phyloP scores from a whole-genome alignment of 2,888 invertebrate species.

The Metallyticus violacea region DNA sequence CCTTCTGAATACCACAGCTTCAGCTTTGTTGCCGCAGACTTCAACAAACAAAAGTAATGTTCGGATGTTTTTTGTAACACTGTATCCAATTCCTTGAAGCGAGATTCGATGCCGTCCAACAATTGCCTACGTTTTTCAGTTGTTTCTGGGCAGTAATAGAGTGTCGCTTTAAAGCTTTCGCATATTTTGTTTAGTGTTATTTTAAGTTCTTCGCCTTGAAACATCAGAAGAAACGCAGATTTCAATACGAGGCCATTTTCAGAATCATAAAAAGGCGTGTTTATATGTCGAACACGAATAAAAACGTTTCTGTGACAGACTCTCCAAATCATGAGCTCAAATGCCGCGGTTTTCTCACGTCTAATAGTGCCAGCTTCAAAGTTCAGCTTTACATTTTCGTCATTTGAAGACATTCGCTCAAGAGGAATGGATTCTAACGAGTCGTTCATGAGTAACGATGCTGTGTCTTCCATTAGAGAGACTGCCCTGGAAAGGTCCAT shows the following conservation, averaged over 20 bases:
- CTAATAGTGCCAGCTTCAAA: not conserved
- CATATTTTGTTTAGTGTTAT: not conserved
- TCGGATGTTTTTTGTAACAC: not conserved
- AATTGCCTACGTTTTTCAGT: not conserved
- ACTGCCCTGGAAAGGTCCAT: not conserved
- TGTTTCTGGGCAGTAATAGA: not conserved
- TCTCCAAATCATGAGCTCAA: not conserved
- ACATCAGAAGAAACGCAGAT: not conserved
- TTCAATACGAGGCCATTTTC: not conserved
- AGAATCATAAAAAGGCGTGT: not conserved
- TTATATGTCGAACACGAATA: not conserved
- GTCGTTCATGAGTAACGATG: not conserved
- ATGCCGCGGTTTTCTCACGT: not conserved
- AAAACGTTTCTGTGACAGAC: not conserved
- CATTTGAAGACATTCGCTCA: not conserved
- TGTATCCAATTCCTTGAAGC: not conserved
- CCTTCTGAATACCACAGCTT: not conserved
- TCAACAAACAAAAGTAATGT: not conserved
- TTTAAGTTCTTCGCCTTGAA: conserved; percentile 3
- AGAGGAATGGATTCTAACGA: not conserved
- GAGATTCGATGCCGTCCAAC: not conserved
- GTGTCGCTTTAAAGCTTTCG: not conserved
- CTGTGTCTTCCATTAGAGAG: not conserved
- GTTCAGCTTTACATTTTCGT: not conserved
- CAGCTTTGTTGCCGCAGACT: not conserved